These are phyloP conservation scores for Tamandua tetradactyla DNA, from an alignment of 2,797 vertebrate genomes.

Conservation along the genomic window DNA sequence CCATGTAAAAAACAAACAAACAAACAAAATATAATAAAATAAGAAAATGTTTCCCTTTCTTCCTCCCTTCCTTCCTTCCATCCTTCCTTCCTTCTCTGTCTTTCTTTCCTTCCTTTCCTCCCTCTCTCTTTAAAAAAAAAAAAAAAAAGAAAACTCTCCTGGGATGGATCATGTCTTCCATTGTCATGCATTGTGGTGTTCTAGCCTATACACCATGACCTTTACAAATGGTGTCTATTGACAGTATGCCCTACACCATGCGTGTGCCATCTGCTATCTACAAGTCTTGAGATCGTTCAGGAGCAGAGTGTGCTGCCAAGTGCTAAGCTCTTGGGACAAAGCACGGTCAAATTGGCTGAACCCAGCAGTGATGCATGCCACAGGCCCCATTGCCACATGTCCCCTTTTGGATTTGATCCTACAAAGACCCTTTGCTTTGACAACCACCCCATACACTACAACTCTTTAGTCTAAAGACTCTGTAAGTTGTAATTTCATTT, in stretches of 20 bases:
- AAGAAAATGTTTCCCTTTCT: too few species aligned
- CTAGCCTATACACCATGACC: background rate
- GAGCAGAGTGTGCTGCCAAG: background rate
- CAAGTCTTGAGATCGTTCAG: fast-evolving
- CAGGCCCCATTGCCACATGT: background rate
- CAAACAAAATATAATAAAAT: too few species aligned
- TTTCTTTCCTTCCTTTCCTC: too few species aligned
- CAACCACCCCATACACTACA: fast-evolving
- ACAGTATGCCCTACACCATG: fast-evolving
- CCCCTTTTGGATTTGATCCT: fast-evolving
- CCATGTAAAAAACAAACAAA: too few species aligned
- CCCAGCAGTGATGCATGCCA: too few species aligned
- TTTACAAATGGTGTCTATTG: fast-evolving
- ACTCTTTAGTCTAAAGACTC: background rate
- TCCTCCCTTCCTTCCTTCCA: too few species aligned
- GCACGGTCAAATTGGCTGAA: too few species aligned
- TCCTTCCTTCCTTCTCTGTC: too few species aligned
- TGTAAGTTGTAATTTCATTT: background rate
- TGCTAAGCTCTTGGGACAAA: fast-evolving
- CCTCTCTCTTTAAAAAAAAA: too few species aligned
- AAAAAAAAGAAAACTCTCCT: fast-evolving
- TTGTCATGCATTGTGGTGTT: fast-evolving
- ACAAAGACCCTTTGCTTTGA: background rate
- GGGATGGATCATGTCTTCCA: fast-evolving
- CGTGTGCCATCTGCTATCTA: fast-evolving